Evolutionary conservation across 1,140 invertebrate species (phyloP), one percentile per base, ranked within the genome.

Genomic region (Gerris buenoi): DNA sequence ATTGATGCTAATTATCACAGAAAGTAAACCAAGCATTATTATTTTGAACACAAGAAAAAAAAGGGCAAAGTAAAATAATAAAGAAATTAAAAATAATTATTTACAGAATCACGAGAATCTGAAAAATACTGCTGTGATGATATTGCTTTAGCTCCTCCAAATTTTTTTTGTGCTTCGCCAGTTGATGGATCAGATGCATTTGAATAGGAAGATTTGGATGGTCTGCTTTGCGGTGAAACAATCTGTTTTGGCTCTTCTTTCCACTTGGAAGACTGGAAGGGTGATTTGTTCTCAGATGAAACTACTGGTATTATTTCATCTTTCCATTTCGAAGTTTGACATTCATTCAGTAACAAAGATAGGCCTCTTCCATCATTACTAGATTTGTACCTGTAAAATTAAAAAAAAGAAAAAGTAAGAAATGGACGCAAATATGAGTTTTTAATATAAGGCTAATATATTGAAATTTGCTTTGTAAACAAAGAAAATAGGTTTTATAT

Each of bases 81-180:
- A n/a, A n/a, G n/a, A n/a, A n/a, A n/a, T n/a, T n/a, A n/a, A n/a
- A n/a, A n/a, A n/a, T n/a, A n/a, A n/a, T n/a, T n/a, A n/a, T n/a
- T 10, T 46, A 46, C 33, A 46, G 5, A 10, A 64, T 71, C 63
- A 29, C 80, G 77, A 70, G 83, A 83, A 69, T 90, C 88, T 2
- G 86, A 87, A 76, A 97, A 97, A 79, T 87, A 98, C 80, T 97
- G 94, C 75, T 96, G 93, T 0, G 96, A 98, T 67, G 94, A 97
- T 72, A 99, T 99, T 1, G 93, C 88, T 80, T 98, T 99, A 2
- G 96, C 95, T 74, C 88, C 87, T 25, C 91, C 94, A 78, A 97
- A 98, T 80, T 97, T 97, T 75, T 93, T 91, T 74, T 93, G 91
- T 14, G 93, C 93, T 68, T 88, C 86, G 68, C 85, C 84, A 56